phyloP scores from a whole-genome alignment of 2,797 vertebrate genomes.

The Onychomys leucogaster region DNA sequence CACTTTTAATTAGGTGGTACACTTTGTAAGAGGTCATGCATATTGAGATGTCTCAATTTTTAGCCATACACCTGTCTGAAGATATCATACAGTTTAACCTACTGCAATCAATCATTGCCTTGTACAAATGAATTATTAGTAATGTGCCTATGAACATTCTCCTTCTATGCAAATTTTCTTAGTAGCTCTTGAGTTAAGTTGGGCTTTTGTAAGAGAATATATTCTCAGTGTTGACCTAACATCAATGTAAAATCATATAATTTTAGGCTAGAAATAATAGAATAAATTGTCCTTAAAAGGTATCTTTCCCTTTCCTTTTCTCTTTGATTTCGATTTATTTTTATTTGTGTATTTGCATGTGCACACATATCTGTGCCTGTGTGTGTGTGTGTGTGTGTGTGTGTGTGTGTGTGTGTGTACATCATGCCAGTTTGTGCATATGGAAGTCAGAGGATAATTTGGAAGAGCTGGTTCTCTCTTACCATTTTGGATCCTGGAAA shows the following conservation, averaged over 20 bases:
- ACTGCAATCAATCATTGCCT: slow-evolving; percentile 52
- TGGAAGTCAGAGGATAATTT: not conserved
- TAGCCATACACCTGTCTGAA: slow-evolving; percentile 28
- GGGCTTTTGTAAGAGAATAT: slow-evolving; percentile 45
- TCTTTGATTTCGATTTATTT: not conserved
- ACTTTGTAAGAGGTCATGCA: slow-evolving; percentile 77
- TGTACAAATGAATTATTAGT: slow-evolving; percentile 55
- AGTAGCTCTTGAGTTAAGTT: slow-evolving; percentile 47
- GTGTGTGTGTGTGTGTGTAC: not conserved
- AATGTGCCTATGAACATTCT: slow-evolving; percentile 10
- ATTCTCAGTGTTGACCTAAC: slow-evolving; percentile 17
- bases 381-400: not conserved
- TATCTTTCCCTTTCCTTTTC: not conserved
- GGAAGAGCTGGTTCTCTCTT: not conserved
- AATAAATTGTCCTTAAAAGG: not conserved
- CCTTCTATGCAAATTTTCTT: slow-evolving; percentile 47
- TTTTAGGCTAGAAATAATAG: not conserved
- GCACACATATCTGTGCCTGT: not conserved
- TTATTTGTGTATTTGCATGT: not conserved
- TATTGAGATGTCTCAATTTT: slow-evolving; percentile 76
- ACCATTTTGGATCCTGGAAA: not conserved
- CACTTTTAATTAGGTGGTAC: slow-evolving; percentile 74
- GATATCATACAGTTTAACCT: slow-evolving; percentile 54
- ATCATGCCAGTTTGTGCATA: not conserved
- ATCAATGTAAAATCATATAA: slow-evolving; percentile 17